Percentiles rank a stretch among this genome's conserved stretches.
These are phyloP conservation scores for Agrilus planipennis DNA, from an alignment of 1,140 invertebrate species.

Conservation along the genomic window DNA sequence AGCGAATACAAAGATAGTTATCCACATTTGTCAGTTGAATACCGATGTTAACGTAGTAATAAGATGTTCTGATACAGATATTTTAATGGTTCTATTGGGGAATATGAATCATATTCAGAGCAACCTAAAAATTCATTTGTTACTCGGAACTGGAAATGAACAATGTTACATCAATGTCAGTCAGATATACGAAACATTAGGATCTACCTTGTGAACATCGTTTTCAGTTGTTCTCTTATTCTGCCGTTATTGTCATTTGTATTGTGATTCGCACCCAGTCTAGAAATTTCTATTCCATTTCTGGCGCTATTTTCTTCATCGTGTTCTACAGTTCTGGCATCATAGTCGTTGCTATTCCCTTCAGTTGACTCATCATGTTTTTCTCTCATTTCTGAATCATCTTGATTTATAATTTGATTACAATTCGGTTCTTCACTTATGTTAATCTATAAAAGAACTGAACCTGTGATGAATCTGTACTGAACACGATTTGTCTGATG, in stretches of 20 bases:
- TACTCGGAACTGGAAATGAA: slow-evolving; percentile 9
- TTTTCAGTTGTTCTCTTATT: slow-evolving; percentile 12
- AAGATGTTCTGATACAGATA: slow-evolving; percentile 12
- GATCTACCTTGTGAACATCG: not conserved
- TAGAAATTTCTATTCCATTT: no score
- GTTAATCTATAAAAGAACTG: no score
- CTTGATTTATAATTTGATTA: no score
- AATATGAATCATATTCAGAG: slow-evolving; percentile 12
- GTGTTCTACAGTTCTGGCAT: no score
- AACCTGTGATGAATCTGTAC: no score
- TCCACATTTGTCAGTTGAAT: slow-evolving; percentile 12
- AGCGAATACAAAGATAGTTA: slow-evolving; percentile 12
- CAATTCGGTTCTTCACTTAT: no score
- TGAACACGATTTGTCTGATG: no score
- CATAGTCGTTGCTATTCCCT: no score
- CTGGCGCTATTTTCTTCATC: no score
- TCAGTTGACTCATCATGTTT: no score
- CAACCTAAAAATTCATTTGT: slow-evolving; percentile 11
- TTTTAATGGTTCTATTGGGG: slow-evolving; percentile 14
- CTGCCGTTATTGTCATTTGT: no score
- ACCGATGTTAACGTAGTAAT: slow-evolving; percentile 10
- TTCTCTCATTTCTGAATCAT: no score
- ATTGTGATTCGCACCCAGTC: slow-evolving; percentile 11
- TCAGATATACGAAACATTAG: slow-evolving; percentile 9
- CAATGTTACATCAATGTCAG: slow-evolving; percentile 11